Evolutionary conservation across 2,113 vertebrate species (phyloP).

Genomic region (Silurus meridionalis): DNA sequence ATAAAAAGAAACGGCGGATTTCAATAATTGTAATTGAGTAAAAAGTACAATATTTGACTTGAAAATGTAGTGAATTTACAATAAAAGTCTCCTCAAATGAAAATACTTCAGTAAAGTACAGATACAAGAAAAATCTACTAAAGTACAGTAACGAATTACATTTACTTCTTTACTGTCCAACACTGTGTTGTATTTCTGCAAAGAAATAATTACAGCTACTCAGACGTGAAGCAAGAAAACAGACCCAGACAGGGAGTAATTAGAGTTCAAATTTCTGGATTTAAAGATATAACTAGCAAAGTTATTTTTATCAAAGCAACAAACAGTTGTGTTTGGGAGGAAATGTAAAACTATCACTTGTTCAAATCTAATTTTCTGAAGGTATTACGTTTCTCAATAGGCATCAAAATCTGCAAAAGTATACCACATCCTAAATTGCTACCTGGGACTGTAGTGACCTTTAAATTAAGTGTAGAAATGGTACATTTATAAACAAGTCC

Average conservation of each 20-base stretch:
- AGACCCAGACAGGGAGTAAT: background rate
- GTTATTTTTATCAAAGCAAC: background rate
- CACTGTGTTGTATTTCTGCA: no score
- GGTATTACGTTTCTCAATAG: background rate
- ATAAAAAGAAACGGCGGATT: no score
- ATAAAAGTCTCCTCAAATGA: no score
- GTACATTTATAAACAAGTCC: no score
- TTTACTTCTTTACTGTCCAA: no score
- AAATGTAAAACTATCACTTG: background rate
- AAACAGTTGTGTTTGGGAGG: background rate
- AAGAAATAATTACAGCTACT: background rate
- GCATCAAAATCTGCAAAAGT: background rate
- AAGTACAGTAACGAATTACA: no score
- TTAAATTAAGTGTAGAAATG: background rate
- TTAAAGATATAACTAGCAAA: background rate
- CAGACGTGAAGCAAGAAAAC: background rate
- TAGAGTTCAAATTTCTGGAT: background rate
- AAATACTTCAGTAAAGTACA: no score
- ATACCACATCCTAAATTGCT: background rate
- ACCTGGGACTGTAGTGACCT: background rate
- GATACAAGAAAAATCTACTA: no score
- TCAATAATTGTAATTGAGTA: no score
- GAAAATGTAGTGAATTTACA: no score
- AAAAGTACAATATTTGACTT: no score
- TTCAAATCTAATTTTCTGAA: background rate